Evolutionary conservation across 2,113 vertebrate genomes (phyloP).

Genomic region (Dasyurus viverrinus): DNA sequence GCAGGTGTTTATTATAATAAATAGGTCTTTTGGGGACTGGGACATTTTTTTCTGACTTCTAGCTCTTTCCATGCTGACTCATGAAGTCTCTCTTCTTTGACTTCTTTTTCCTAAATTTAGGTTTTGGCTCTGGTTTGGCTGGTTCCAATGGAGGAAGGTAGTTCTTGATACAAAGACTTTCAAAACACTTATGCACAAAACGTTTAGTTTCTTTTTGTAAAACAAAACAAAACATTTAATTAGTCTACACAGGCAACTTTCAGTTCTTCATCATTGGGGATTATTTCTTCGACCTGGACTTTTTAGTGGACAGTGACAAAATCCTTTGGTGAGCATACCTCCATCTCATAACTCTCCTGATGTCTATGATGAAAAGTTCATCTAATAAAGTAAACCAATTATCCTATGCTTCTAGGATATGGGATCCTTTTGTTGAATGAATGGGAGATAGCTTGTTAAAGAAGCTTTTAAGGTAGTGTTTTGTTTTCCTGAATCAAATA

Average conservation of each 20-base stretch:
- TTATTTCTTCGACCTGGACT: background rate
- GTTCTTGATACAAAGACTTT: slow-evolving; percentile 95
- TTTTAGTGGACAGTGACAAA: background rate
- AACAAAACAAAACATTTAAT: too few species aligned
- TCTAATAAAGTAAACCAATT: background rate
- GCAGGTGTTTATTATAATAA: too few species aligned
- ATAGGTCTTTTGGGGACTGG: too few species aligned
- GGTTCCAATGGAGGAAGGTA: slow-evolving; percentile 91
- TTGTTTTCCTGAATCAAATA: background rate
- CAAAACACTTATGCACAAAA: slow-evolving; percentile 99
- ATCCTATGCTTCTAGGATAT: background rate
- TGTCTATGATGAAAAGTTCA: background rate
- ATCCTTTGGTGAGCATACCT: background rate
- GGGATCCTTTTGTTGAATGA: background rate
- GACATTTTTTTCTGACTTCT: too few species aligned
- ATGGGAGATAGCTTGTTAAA: background rate
- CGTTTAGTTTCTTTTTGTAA: slow-evolving; percentile 91
- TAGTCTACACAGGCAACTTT: too few species aligned
- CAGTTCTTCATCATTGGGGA: too few species aligned
- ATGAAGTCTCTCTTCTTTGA: slow-evolving; percentile 88
- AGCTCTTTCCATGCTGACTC: too few species aligned
- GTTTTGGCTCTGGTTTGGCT: slow-evolving; percentile 90
- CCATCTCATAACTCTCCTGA: background rate
- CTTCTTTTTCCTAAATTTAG: slow-evolving; percentile 87
- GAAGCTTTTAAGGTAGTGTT: background rate